These are phyloP conservation scores for Tauraco hartlaubi DNA, from an alignment of 2,797 vertebrate genomes.

Conservation along the genomic window DNA sequence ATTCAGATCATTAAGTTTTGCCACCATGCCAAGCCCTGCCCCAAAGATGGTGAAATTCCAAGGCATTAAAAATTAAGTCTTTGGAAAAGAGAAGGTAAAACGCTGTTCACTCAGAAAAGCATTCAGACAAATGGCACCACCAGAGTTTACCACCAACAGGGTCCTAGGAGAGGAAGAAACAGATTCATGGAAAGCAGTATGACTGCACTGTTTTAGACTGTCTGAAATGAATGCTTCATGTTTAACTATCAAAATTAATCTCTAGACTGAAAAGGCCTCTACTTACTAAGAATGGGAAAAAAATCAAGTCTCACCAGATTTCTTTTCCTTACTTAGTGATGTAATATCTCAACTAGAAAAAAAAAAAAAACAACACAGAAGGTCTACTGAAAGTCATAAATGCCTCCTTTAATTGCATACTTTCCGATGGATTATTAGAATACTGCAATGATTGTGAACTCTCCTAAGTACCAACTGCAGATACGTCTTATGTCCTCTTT, in stretches of 20 bases:
- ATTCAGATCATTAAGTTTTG: neutral
- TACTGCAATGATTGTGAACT: neutral
- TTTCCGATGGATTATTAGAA: neutral
- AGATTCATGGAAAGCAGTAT: neutral
- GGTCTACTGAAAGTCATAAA: neutral
- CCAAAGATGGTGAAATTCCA: neutral
- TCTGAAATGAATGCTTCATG: neutral
- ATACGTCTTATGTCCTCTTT: neutral
- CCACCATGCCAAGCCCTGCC: neutral
- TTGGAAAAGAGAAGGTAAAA: neutral
- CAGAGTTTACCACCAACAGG: neutral
- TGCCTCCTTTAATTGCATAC: neutral
- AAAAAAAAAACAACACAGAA: neutral
- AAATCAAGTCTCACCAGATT: neutral
- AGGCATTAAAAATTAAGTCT: neutral
- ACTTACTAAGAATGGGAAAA: neutral
- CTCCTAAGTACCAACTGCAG: neutral
- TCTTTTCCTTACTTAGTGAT: constrained; percentile 15
- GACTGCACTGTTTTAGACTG: neutral
- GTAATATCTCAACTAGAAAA: neutral
- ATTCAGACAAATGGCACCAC: neutral
- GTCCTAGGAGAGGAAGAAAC: neutral
- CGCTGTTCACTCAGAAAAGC: neutral
- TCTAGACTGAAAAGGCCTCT: neutral
- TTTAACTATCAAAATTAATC: neutral